A percentile compares a stretch with the other conserved stretches of the same genome.
Conservation (phyloP, 2,113 vertebrate genomes). For the Heterocephalus glaber region DNA sequence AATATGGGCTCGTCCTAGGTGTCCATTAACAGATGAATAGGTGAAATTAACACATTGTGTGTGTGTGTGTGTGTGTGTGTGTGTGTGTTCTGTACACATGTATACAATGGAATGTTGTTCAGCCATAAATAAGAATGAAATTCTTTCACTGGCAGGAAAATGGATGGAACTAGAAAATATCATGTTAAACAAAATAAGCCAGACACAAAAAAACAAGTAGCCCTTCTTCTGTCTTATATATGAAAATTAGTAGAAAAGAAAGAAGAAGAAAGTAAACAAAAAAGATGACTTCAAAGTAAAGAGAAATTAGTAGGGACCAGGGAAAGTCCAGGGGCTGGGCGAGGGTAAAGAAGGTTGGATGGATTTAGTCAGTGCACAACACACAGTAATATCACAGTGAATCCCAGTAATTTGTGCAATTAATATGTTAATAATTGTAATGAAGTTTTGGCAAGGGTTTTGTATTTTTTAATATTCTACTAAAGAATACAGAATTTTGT, state of each 20-base stretch:
- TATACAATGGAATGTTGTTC: background rate
- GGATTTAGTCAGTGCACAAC: background rate
- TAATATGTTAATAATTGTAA: background rate
- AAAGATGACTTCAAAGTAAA: background rate
- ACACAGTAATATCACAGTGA: background rate
- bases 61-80: too few species aligned
- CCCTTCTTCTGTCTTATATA: background rate
- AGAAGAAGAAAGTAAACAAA: background rate
- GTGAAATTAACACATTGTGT: background rate
- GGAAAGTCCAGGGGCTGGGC: background rate
- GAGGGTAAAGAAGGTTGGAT: background rate
- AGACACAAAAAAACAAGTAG: background rate
- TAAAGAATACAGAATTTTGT: background rate
- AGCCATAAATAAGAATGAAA: background rate
- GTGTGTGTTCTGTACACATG: background rate
- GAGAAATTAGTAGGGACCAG: background rate
- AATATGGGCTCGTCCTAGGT: background rate
- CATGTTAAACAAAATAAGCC: background rate
- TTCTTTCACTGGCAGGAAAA: background rate
- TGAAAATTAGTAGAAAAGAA: background rate
- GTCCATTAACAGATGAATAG: background rate
- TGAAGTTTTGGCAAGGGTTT: background rate
- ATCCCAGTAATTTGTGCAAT: background rate
- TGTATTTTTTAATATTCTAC: background rate
- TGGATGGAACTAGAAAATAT: background rate